Base-by-base conservation (phyloP, 2,888 invertebrate genomes). In the Dolichopus griseipennis region DNA sequence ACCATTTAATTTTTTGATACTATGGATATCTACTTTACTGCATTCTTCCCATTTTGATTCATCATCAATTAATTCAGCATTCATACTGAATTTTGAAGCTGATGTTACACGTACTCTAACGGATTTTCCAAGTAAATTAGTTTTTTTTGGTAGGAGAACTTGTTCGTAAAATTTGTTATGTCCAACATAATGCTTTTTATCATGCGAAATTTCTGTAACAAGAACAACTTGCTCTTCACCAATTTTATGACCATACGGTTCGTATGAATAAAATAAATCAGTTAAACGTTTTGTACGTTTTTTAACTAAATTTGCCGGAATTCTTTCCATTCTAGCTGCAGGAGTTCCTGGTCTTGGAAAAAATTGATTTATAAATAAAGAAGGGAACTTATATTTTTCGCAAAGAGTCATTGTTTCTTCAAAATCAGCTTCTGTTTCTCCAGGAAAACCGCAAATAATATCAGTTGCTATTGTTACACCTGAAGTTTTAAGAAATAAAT, bases 391-490 rank as follows among this genome's bases (percentile, higher is more conserved):
- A 80, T 97, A 92, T 77, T 92, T 88, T 71, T 83, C 82, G 73
- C 98, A 96, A 0, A 99, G 83, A 0, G 83, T 78, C 84, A 97
- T 82, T 0, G 97, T 97, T 71, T 93, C 90, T 65, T 90, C 87
- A 81, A 99, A 99, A 81, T 99, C 93, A 15, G 82, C 80, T 65
- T 90, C 91, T 0, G 93, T 95, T 84, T 99, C 99, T 0, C 95
- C 95, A 0, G 99, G 99, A 82, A 98, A 99, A 0, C 98, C 98
- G 80, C 97, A 97, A 75, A 99, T 99, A 65, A 99, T 92, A 78
- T 99, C 98, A 0, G 98, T 99, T 0, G 97, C 97, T 75, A 99
- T 93, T 18, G 95, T 97, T 66, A 97, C 85, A 3, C 91, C 52
- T 52, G 18, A 7, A 52, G 18, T 6, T n/a, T n/a, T 18, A 52